A percentile compares a stretch with the other conserved stretches of the same genome.
Conservation (phyloP, 2,888 invertebrate genomes). For the Pogonocherus hispidulus region DNA sequence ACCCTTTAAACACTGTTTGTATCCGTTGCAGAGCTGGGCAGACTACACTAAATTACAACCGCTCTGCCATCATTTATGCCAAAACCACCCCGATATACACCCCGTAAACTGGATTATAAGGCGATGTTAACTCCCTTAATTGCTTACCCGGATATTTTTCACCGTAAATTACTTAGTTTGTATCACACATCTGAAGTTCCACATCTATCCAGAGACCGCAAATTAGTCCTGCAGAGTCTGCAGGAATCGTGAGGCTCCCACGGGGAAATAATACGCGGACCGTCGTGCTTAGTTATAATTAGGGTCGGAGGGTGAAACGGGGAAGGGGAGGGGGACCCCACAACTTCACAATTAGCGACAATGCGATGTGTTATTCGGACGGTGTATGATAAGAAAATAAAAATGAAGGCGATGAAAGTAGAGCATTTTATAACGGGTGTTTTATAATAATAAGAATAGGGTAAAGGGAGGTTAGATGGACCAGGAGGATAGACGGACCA, state of each 20-base stretch:
- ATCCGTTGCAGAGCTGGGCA: too few relatives aligned
- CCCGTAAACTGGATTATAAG: slow-evolving; percentile 14
- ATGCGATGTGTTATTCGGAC: background rate
- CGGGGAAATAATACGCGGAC: slow-evolving; percentile 34
- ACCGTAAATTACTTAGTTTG: slow-evolving; percentile 18
- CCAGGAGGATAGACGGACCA: too few relatives aligned
- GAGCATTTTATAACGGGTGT: too few relatives aligned
- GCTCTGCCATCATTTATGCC: too few relatives aligned
- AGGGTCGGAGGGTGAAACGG: slow-evolving; percentile 10
- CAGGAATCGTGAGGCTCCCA: slow-evolving; percentile 28
- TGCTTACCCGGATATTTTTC: slow-evolving; percentile 11
- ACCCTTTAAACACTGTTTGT: too few relatives aligned
- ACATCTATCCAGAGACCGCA: slow-evolving; percentile 51
- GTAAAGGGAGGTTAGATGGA: too few relatives aligned
- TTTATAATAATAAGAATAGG: too few relatives aligned
- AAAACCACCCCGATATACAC: background rate
- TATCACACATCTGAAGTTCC: slow-evolving; percentile 38
- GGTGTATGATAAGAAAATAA: too few relatives aligned
- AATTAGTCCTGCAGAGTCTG: slow-evolving; percentile 49
- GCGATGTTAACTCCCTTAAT: slow-evolving; percentile 19
- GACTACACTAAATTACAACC: too few relatives aligned
- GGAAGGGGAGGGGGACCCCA: background rate
- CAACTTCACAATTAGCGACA: slow-evolving; percentile 5
- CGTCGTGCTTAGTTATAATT: slow-evolving; percentile 38
- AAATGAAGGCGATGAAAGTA: too few relatives aligned